Base-by-base conservation (phyloP, 2,113 vertebrate genomes). In the Macrotus californicus region DNA sequence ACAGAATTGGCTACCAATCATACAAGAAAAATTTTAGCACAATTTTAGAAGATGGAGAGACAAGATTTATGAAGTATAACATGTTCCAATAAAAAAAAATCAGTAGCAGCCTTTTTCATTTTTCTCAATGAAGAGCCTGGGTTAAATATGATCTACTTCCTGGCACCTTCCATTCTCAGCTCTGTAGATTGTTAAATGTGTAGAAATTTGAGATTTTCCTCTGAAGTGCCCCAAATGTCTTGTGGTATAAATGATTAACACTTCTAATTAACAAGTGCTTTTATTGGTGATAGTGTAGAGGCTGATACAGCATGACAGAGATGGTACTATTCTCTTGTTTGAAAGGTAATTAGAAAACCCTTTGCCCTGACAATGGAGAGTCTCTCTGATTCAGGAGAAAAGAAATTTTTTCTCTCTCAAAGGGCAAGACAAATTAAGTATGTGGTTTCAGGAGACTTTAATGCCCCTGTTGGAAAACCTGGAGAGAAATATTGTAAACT, bases 351-450 rank as follows among this genome's bases (percentile, higher is more conserved):
- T 95, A 15, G 64, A 67, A 67, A 67, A n/a, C 46, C 46, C 18
- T 77, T 77, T 16, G 18, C 31, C 10, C 46, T 88, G 26, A 54
- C 34, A 34, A 59, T 15, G 85, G 12, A 39, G 56, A 64, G 41
- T 94, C n/a, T 80, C 89, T 96, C 91, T 94, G 93, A 80, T 52
- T 96, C 54, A 39, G 70, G 11, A 93, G 43, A 75, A 81, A 91
- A 76, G 67, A n/a, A 79, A 26, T 92, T 70, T 93, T 80, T 92
- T 94, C n/a, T 81, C 93, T 93, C 56, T 84, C 69, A 59, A 70
- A 83, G 85, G 92, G 72, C 39, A 87, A 80, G 70, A 94, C 72
- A 96, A 95, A 97, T 95, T 79, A 97, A 80, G 43, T 76, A 39
- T 43, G 29, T 72, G 48, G 31, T 87, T 50, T 66, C 3, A 64